These are phyloP conservation scores for Tragelaphus buxtoni DNA, from an alignment of 2,113 vertebrate genomes.

Conservation along the genomic window DNA sequence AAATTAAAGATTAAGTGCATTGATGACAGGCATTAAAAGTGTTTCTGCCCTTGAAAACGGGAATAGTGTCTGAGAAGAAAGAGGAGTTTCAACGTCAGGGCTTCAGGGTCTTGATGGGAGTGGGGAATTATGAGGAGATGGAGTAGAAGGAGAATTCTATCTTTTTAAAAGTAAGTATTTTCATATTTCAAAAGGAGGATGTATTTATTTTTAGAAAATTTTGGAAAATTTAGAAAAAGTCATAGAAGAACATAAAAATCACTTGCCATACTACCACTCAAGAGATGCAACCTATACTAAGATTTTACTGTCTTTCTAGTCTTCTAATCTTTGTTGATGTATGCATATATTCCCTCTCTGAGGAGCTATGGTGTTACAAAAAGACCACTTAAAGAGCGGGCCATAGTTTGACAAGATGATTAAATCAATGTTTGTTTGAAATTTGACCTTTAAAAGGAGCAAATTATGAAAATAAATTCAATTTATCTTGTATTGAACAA, in stretches of 20 bases:
- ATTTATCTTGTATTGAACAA: neutral
- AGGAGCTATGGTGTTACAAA: neutral
- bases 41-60: neutral
- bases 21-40: neutral
- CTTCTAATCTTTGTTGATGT: neutral
- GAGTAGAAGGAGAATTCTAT: neutral
- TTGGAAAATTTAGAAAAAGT: neutral
- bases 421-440: neutral
- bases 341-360: neutral
- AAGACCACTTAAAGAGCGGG: neutral
- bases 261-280: neutral
- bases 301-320: neutral
- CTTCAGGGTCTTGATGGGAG: neutral
- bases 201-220: neutral
- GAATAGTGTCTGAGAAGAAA: neutral
- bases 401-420: neutral
- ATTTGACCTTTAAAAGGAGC: neutral
- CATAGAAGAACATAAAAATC: neutral
- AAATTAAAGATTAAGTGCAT: neutral
- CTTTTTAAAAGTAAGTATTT: neutral
- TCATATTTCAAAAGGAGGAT: neutral
- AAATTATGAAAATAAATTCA: neutral
- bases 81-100: neutral
- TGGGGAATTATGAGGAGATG: neutral
- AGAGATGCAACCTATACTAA: neutral